A percentile compares a stretch with the other conserved stretches of the same genome.
Conservation (phyloP, 1,140 invertebrate species). For the Bombus vancouverensis region DNA sequence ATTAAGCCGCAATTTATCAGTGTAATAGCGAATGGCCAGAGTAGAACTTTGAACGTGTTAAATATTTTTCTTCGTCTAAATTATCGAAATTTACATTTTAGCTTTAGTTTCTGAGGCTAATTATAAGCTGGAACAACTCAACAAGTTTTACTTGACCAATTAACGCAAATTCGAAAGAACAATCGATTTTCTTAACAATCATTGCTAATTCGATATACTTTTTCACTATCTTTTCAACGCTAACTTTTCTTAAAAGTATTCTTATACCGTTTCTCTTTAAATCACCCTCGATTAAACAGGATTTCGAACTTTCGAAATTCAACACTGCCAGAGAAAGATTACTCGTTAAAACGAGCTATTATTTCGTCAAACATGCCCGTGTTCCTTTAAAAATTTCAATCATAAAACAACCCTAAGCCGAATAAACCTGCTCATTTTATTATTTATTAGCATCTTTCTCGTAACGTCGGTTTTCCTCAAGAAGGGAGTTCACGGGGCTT, state of each 20-base stretch:
- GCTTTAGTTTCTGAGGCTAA: too few species aligned
- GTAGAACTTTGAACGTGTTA: too few species aligned
- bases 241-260: neutral
- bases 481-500: too few species aligned
- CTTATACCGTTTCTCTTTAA: neutral
- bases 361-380: neutral
- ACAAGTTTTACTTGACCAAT: neutral
- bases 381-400: neutral
- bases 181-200: neutral
- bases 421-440: neutral
- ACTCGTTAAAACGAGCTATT: neutral
- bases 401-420: neutral
- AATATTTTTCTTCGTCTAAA: too few species aligned
- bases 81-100: too few species aligned
- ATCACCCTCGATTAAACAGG: neutral
- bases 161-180: neutral
- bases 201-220: neutral
- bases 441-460: neutral
- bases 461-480: neutral
- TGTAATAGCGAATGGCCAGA: too few species aligned
- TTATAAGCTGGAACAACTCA: neutral
- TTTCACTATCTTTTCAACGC: too few species aligned
- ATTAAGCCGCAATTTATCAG: too few species aligned
- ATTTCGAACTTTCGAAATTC: neutral
- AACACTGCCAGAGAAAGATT: neutral